Evolutionary conservation across 2,888 invertebrate genomes (phyloP).

Genomic region (Tetragonula carbonaria): DNA sequence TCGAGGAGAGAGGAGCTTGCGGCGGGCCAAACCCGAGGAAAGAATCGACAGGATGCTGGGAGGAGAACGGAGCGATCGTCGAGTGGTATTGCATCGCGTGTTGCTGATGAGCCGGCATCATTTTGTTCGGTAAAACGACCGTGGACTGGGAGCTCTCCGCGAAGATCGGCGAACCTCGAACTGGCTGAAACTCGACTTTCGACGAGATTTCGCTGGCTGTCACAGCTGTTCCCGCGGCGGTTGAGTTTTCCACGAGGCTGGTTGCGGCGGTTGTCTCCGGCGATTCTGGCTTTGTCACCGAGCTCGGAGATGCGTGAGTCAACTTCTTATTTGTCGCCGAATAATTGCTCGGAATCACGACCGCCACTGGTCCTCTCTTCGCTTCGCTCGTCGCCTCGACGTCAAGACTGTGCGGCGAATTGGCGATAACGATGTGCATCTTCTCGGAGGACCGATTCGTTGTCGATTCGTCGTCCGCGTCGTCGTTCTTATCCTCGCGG

Average conservation of each 20-base stretch:
- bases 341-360: constrained; percentile 76
- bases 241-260: constrained; percentile 3
- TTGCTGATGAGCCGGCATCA: constrained; percentile 40
- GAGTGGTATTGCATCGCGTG: constrained; percentile 9
- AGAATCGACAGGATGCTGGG: constrained; percentile 25
- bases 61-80: constrained; percentile 19
- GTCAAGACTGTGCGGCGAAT: constrained; percentile 62
- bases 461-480: constrained; percentile 11
- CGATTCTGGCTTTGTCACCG: not conserved
- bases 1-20: constrained; percentile 56
- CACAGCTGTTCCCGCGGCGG: constrained; percentile 25
- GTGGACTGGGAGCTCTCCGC: constrained; percentile 31
- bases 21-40: constrained; percentile 48
- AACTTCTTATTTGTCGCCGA: constrained; percentile 47
- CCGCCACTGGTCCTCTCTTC: constrained; percentile 68
- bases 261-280: not conserved
- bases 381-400: constrained; percentile 44
- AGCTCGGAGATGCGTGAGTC: not conserved
- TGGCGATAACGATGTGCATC: constrained; percentile 77
- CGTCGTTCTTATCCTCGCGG: constrained; percentile 21
- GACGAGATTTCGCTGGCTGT: not conserved
- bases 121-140: constrained; percentile 39
- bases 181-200: constrained; percentile 36
- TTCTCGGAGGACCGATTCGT: constrained; percentile 46
- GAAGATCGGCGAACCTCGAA: constrained; percentile 33